A percentile compares a stretch with the other conserved stretches of the same genome.
phyloP scores from a whole-genome alignment of 2,888 invertebrate genomes.

The Lottia scabra region DNA sequence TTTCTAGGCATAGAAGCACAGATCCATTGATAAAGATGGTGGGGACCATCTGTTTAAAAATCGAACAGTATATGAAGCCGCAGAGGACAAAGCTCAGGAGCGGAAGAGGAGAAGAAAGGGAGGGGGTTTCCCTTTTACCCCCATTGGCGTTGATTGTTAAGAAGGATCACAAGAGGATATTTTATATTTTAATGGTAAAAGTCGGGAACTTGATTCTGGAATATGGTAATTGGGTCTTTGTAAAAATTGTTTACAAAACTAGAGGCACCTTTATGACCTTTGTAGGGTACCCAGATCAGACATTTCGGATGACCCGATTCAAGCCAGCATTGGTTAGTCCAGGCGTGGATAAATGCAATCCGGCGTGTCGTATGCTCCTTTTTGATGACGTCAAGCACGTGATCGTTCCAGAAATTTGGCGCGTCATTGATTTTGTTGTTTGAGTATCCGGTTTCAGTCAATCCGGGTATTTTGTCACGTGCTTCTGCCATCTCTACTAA shows the following conservation, averaged over 20 bases:
- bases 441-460: background rate
- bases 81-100: no score
- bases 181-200: background rate
- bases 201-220: background rate
- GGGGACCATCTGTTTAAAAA: no score
- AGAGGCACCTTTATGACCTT: background rate
- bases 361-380: background rate
- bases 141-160: no score
- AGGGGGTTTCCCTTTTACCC: no score
- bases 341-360: background rate
- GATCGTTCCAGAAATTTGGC: background rate
- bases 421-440: background rate
- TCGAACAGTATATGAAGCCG: no score
- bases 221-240: background rate
- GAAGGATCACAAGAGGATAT: no score
- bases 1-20: no score
- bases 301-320: background rate
- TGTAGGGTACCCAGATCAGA: slow-evolving; percentile 1
- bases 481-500: background rate
- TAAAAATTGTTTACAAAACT: background rate
- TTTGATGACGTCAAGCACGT: background rate
- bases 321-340: background rate
- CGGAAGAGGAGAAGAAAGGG: no score
- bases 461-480: background rate
- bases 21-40: no score